Evolutionary conservation across 2,888 invertebrate species (phyloP).

Genomic region (Gerris lacustris): DNA sequence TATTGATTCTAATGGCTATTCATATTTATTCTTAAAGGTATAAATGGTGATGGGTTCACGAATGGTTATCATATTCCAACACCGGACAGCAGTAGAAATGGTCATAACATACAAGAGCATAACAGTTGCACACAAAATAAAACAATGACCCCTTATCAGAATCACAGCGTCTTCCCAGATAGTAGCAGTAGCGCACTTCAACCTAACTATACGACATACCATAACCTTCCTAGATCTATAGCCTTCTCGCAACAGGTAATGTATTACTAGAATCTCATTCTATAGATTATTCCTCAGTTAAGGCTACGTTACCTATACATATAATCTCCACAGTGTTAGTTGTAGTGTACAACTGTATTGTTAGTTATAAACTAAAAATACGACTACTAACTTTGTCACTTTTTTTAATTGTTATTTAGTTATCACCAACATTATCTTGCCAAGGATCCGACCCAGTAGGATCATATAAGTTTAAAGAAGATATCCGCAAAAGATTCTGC

Average conservation of each 20-base stretch:
- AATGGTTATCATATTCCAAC: too few species aligned
- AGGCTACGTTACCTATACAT: too few species aligned
- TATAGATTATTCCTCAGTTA: too few species aligned
- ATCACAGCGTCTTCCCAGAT: not conserved
- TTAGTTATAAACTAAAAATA: too few species aligned
- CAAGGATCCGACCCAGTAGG: not conserved
- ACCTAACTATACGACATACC: not conserved
- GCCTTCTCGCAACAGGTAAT: not conserved
- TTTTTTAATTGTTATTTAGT: not conserved
- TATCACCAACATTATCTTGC: not conserved
- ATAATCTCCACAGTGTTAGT: too few species aligned
- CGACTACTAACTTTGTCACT: not conserved
- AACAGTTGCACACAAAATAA: not conserved
- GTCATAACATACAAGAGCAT: too few species aligned
- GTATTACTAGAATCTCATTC: not conserved
- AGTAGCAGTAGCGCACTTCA: not conserved
- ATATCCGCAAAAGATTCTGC: slow-evolving; percentile 10
- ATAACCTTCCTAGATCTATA: not conserved
- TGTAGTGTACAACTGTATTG: too few species aligned
- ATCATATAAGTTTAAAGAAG: not conserved
- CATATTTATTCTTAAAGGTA: too few species aligned
- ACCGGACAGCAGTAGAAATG: not conserved
- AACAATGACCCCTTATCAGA: not conserved
- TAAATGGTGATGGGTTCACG: too few species aligned
- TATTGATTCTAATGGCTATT: too few species aligned